Percentiles rank a stretch among this genome's conserved stretches.
phyloP scores from a whole-genome alignment of 2,113 vertebrate species.

The Muscicapa adusta region DNA sequence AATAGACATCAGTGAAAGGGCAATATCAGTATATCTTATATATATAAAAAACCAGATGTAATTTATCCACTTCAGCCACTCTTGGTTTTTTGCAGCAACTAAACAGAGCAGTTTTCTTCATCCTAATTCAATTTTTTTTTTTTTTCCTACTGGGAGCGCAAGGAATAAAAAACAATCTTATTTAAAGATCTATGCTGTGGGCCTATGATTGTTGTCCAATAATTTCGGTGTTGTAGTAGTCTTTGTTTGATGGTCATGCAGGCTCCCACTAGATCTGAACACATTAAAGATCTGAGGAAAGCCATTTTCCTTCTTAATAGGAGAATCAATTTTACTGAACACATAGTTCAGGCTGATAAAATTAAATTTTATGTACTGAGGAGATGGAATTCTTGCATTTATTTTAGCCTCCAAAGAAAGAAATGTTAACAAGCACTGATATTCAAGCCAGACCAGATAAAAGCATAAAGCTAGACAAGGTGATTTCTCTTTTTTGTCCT shows the following conservation, averaged over 20 bases:
- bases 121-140: slow-evolving; percentile 8
- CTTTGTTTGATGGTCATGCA: neutral
- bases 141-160: neutral
- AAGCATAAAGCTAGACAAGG: neutral
- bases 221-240: neutral
- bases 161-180: slow-evolving; percentile 36
- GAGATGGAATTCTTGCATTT: neutral
- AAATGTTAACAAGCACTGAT: neutral
- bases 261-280: neutral
- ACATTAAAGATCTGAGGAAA: slow-evolving; percentile 11
- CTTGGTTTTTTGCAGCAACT: too few relatives aligned
- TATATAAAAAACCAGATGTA: neutral
- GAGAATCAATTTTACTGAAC: neutral
- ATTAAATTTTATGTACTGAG: neutral
- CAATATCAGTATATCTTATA: too few relatives aligned
- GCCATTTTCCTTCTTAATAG: neutral
- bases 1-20: neutral
- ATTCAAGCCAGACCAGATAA: neutral
- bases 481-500: neutral
- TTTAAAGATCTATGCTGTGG: slow-evolving; percentile 28
- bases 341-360: neutral
- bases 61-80: neutral
- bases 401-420: neutral
- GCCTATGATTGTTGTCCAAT: neutral
- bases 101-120: neutral